Percentiles rank a stretch among this genome's conserved stretches.
These are phyloP conservation scores for Caenorhabditis elegans DNA, from an alignment of 1,140 invertebrate species.

Conservation along the genomic window DNA sequence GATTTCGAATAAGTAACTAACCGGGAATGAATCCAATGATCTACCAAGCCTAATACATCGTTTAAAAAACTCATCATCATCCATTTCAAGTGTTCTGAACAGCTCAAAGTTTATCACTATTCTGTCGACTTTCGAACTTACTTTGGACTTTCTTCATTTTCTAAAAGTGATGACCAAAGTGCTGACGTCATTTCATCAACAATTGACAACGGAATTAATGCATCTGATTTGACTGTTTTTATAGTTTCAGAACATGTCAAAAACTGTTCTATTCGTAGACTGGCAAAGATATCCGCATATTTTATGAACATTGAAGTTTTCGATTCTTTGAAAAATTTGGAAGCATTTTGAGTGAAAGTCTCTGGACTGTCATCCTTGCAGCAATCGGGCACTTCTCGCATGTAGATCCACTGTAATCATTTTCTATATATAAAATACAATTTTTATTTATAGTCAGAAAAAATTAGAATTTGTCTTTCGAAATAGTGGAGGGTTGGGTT, in stretches of 20 bases:
- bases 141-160: not conserved
- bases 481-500: too few relatives aligned
- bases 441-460: too few relatives aligned
- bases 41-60: not conserved
- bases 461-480: too few relatives aligned
- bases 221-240: not conserved
- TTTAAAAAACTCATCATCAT: not conserved
- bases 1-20: not conserved
- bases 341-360: not conserved
- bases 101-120: too few relatives aligned
- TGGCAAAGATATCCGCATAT: not conserved
- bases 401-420: conserved; percentile 22
- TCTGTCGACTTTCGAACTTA: too few relatives aligned
- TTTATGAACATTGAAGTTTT: not conserved
- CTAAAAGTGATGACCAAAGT: not conserved
- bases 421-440: too few relatives aligned
- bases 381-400: not conserved
- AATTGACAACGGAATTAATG: not conserved
- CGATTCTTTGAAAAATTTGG: not conserved
- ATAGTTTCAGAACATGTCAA: not conserved
- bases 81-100: not conserved
- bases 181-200: not conserved
- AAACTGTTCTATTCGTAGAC: not conserved
- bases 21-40: not conserved
- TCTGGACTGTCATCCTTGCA: not conserved